These are phyloP conservation scores for Mus caroli DNA, from an alignment of 2,797 vertebrate species.

Conservation along the genomic window DNA sequence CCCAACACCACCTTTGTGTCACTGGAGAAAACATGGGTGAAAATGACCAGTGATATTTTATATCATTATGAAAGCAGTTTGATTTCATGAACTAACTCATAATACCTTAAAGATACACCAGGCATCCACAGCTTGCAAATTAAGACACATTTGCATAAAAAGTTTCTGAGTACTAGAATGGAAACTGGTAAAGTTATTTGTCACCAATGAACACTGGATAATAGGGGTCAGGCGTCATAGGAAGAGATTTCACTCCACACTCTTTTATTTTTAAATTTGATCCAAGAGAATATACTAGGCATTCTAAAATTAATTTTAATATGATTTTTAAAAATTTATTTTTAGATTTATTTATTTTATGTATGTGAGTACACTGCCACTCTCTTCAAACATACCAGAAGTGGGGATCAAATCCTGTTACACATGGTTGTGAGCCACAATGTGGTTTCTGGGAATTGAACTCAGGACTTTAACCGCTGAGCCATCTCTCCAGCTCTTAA, in stretches of 20 bases:
- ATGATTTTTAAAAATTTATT: conserved; percentile 29
- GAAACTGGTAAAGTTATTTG: conserved; percentile 39
- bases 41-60: neutral
- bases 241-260: neutral
- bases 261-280: conserved; percentile 58
- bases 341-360: too few species aligned
- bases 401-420: too few species aligned
- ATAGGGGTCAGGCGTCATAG: neutral
- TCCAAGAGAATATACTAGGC: conserved; percentile 24
- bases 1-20: neutral
- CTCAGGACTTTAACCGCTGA: too few species aligned
- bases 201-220: neutral
- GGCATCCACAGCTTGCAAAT: neutral
- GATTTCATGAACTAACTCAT: neutral
- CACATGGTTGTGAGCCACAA: too few species aligned
- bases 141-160: neutral
- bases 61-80: conserved; percentile 19
- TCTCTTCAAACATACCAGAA: too few species aligned
- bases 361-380: too few species aligned
- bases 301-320: conserved; percentile 67
- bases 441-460: too few species aligned
- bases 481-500: too few species aligned
- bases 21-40: neutral
- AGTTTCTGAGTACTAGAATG: conserved; percentile 17
- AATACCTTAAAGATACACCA: neutral